Evolutionary conservation across 2,113 vertebrate genomes (phyloP), one percentile per base, ranked within the genome.

Genomic region (Lophius piscatorius): DNA sequence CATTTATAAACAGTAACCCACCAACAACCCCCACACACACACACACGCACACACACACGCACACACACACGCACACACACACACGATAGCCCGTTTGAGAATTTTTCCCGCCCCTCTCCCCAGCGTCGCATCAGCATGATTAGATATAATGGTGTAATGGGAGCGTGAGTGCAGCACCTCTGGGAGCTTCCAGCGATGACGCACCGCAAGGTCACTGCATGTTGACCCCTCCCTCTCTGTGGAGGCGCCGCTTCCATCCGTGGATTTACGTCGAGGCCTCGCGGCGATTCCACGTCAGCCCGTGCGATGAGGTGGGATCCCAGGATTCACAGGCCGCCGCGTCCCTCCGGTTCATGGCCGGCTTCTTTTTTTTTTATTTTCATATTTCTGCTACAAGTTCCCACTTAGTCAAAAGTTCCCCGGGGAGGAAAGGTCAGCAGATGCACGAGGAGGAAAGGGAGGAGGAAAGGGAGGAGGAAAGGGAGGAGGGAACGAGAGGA

Each of bases 341-440:
- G 45, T 57, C 56, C 45, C 48, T 17, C 41, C 22, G 55, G 34
- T 56, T 74, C 67, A 61, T 48, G 55, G 59, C 74, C 68, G 54
- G n/a, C 31, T 8, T 28, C 26, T 28, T 28, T 8, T 8, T 28
- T 54, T 46, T 46, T 82, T 82, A 82, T 82, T 89, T 82, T 82
- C 60, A 86, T 86, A 65, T 82, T 86, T 85, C 48, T 63, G 49
- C 51, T 63, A 26, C 69, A 63, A 74, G 70, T 88, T 90, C 81
- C 88, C 86, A 87, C 86, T 88, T 85, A 79, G 63, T 74, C 60
- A 62, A 78, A 52, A 6, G 14, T 49, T 59, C 78, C 12, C 70
- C 46, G 51, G 77, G 71, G 74, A 83, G 60, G 44, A 67, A 46
- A 69, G 81, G 74, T 84, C 81, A 77, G 29, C 64, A 63, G 54